Base-by-base conservation (phyloP, 2,797 vertebrate species). In the Poeciliopsis paucimaculata region DNA sequence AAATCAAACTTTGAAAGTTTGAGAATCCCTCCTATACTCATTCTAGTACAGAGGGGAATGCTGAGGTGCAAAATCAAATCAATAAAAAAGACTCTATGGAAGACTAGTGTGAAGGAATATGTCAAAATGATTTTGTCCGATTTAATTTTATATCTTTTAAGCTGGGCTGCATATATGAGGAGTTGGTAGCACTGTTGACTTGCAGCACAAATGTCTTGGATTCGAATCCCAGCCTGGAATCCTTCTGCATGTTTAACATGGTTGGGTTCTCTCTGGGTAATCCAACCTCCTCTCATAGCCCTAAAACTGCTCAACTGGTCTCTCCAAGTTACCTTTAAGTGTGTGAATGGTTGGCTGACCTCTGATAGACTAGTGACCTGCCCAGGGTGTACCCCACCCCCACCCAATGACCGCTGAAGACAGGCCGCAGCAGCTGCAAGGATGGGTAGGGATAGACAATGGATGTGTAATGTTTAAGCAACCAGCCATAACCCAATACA, bases 1-100 rank as follows among this genome's bases (percentile, higher is more conserved):
- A 85, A 76, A 75, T 86, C 39, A 28, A n/a, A 75, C 68, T 86
- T 85, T 77, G 51, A 34, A 89, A 87, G 70, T 90, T 81, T 82
- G 83, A 89, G 78, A 66, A 7, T 49, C 36, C 76, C 79, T 84
- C 41, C 39, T 11, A 7, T 36, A 72, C 66, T 77, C 1, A 57
- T 81, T 78, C 60, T 41, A 77, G 64, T 39, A n/a, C 66, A 70
- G 23, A 45, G 5, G 39, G 66, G 39, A 43, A 41, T 43, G 41
- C 23, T n/a, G 41, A 70, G n/a, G 20, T 26, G 18, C 20, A 70
- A 41, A n/a, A n/a, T 39, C 39, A 68, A 45, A 45, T 70, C 39
- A n/a, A 23, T 41, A 15, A 15, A 26, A 26, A 43, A 43, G 16
- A 23, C 20, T 36, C 15, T 4, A 68, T 26, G 9, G 10, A 45